Evolutionary conservation across 2,797 vertebrate genomes (phyloP), one percentile per base, ranked within the genome.

Genomic region (Poeciliopsis paucimaculata): DNA sequence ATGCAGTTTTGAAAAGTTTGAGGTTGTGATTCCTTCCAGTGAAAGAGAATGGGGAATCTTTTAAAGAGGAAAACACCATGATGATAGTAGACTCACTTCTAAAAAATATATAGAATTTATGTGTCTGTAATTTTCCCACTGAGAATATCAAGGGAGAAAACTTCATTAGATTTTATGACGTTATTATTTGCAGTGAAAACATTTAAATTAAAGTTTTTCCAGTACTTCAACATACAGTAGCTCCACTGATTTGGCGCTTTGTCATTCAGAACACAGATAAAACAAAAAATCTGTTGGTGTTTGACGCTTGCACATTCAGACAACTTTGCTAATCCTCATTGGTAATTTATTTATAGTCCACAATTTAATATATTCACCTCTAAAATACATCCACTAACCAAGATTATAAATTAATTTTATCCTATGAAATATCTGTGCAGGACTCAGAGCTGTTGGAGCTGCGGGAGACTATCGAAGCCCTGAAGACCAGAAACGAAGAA

Each of bases 401-500:
- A 43, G 23, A 71, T 46, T 13, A 15, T 8, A 8, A 28, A 46
- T 46, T n/a, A 46, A 28, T 18, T 28, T 45, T 11, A 2, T 28
- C 16, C 11, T 64, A 43, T 79, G 43, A 15, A 34, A 12, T 80
- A 20, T 87, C 23, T 79, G 4, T 76, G 16, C 77, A 99, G 98
- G 98, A 99, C 90, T 93, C 96, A 0, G 97, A 99, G 91, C 92
- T 99, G 90, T 0, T 93, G 41, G 98, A 98, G 43, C 90, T 99
- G 86, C 95, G 96, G 72, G 98, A 99, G 78, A 99, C 98, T 66
- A 99, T 99, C 0, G 98, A 99, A 62, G 81, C 94, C 75, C 92
- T 99, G 78, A 97, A 97, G 94, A 75, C 90, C 85, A 98, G 94
- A 92, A 99, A 99, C 77, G 96, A 97, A 0, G 98, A 99, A 89